Percentiles rank a stretch among this genome's conserved stretches.
phyloP scores from a whole-genome alignment of 2,888 invertebrate genomes.

The Drosophila meridionalis region DNA sequence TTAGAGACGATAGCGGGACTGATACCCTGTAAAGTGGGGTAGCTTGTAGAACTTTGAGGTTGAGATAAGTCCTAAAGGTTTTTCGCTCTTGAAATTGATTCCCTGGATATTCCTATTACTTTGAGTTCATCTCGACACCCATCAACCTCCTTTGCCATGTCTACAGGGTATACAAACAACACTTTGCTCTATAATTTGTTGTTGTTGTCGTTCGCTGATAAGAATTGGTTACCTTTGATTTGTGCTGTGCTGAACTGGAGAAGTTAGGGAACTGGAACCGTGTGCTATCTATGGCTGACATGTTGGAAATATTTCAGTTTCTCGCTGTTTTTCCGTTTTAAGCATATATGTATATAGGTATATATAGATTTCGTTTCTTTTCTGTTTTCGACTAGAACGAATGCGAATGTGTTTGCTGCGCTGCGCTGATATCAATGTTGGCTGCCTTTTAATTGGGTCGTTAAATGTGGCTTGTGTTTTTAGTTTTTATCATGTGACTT shows the following conservation, averaged over 20 bases:
- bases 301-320: conserved; percentile 47
- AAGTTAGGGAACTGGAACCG: conserved; percentile 20
- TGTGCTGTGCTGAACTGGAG: conserved; percentile 34
- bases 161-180: conserved; percentile 18
- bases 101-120: too few species aligned
- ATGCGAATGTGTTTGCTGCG: conserved; percentile 54
- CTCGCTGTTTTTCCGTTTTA: conserved; percentile 44
- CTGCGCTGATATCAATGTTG: conserved; percentile 67
- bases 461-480: conserved; percentile 60
- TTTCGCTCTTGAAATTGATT: too few species aligned
- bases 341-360: conserved; percentile 55
- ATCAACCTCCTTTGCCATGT: background rate
- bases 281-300: conserved; percentile 58
- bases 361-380: conserved; percentile 14
- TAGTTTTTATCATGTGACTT: conserved; percentile 68
- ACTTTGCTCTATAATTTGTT: conserved; percentile 43
- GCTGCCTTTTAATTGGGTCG: conserved; percentile 77
- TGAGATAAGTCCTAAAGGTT: too few species aligned
- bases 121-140: background rate
- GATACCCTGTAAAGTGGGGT: background rate
- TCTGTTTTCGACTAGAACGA: conserved; percentile 53
- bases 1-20: too few species aligned
- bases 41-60: background rate
- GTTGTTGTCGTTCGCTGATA: conserved; percentile 46
- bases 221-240: conserved; percentile 77